Evolutionary conservation across 1,140 invertebrate genomes (phyloP), one percentile per base, ranked within the genome.

Genomic region (Papilio aristodemus): DNA sequence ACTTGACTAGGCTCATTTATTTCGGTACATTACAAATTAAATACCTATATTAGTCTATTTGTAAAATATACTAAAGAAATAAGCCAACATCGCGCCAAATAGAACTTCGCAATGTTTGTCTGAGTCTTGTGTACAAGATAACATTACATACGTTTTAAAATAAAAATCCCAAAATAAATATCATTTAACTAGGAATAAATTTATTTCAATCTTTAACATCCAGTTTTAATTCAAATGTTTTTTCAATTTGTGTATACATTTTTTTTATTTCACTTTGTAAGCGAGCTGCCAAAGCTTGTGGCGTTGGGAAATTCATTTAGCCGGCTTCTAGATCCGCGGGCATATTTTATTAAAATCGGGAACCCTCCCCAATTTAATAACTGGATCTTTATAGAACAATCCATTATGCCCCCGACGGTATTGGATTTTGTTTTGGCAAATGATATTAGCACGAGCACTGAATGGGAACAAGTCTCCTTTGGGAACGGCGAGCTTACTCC

Each of bases 371-470:
- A 41, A 66, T 66, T 66, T 66, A 66, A 66, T 66, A 66, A 66
- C 62, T 14, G 62, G 41, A 46, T 66, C 13, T 66, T 66, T 66
- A 66, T 66, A 66, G 62, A 66, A 66, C 62, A 66, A 66, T 66
- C 62, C 62, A 66, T 66, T 66, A 66, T 66, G 39, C 13, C 1
- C 38, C 19, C 62, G 22, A 46, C 62, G 41, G 39, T 66, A 66
- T 66, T 66, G 62, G 62, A 66, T 66, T 66, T 43, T 63, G 60
- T 66, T 66, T 66, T n/a, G 62, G 62, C 41, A 43, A 46, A 66
- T 66, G 62, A 46, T 43, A 66, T 66, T 66, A 66, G 17, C 32
- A 36, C 36, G 46, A 50, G 22, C 8, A 10, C 46, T 50, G 46
- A 50, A 50, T 50, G 17, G 46, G n/a, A 50, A 22, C 17, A 9